Evolutionary conservation across 2,797 vertebrate genomes (phyloP).

Genomic region (Intellagama lesueurii): DNA sequence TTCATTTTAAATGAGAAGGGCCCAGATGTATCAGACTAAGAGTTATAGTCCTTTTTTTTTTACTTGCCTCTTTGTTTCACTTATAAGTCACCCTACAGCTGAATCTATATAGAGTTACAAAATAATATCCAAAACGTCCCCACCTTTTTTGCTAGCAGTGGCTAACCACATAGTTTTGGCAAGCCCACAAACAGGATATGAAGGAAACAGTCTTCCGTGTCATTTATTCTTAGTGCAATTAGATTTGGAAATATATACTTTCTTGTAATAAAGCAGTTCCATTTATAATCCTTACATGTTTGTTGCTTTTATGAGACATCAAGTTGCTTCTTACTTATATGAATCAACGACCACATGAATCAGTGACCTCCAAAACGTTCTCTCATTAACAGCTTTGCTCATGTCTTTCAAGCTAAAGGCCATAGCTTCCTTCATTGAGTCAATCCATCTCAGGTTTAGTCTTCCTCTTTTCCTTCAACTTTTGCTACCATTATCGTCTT

Average conservation of each 20-base stretch:
- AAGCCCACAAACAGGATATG: not conserved
- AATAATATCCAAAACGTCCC: not conserved
- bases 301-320: not conserved
- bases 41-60: not conserved
- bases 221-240: not conserved
- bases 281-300: no score
- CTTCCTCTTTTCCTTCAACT: no score
- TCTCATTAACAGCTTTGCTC: no score
- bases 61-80: not conserved
- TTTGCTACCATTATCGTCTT: no score
- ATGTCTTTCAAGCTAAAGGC: no score
- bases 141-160: not conserved
- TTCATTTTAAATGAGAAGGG: no score
- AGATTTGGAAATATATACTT: no score
- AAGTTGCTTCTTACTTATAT: not conserved
- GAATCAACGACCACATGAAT: no score
- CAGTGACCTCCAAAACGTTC: no score
- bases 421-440: no score
- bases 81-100: not conserved
- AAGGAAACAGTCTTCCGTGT: not conserved
- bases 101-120: not conserved
- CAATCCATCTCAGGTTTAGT: no score
- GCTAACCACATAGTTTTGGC: not conserved
- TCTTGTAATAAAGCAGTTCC: no score
- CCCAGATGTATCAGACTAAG: not conserved